A percentile compares a stretch with the other conserved stretches of the same genome.
Evolutionary conservation across 2,888 invertebrate genomes (phyloP).

Genomic region (Bembecia ichneumoniformis): DNA sequence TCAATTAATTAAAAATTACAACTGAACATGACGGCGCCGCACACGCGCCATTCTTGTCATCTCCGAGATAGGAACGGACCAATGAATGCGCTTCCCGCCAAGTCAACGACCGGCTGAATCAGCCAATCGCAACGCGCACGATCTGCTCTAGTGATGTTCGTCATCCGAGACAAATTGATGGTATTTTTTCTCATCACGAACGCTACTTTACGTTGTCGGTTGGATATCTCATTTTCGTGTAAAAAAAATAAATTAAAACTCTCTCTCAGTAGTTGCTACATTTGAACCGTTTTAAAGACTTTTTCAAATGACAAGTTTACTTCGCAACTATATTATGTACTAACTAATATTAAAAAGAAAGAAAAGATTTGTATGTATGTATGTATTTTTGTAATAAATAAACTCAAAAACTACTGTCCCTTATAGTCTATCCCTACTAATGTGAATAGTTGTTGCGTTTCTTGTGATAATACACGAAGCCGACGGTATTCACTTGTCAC

Average conservation of each 20-base stretch:
- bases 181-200: conserved; percentile 21
- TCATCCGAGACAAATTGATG: conserved; percentile 56
- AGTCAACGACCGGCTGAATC: conserved; percentile 47
- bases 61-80: conserved; percentile 10
- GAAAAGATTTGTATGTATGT: no score
- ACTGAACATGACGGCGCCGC: conserved; percentile 6
- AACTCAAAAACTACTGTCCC: no score
- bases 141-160: conserved; percentile 34
- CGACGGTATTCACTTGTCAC: no score
- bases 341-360: no score
- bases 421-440: no score
- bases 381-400: no score
- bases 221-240: not conserved
- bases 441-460: no score
- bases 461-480: no score
- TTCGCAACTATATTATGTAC: no score
- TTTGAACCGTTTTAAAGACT: no score
- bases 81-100: conserved; percentile 24
- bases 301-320: no score
- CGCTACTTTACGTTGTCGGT: conserved; percentile 29
- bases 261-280: no score
- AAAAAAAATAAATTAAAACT: not conserved
- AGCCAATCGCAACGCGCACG: conserved; percentile 40
- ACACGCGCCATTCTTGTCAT: conserved; percentile 20
- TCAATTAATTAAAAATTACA: conserved; percentile 11